A percentile compares a stretch with the other conserved stretches of the same genome.
Evolutionary conservation across 2,113 vertebrate species (phyloP).

Genomic region (Microtus montanus): DNA sequence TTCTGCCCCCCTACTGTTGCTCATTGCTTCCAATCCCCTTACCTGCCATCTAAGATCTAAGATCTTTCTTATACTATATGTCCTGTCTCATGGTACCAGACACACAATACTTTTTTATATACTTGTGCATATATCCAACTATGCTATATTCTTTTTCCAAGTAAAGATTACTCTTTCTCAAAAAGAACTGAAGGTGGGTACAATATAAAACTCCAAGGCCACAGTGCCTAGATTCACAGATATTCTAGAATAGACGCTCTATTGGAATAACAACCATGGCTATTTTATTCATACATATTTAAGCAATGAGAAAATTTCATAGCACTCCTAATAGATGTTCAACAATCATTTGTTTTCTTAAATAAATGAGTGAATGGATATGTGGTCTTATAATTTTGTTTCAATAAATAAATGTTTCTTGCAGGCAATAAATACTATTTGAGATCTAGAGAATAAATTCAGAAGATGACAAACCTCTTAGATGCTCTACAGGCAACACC

Average conservation of each 20-base stretch:
- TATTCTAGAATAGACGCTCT: not conserved
- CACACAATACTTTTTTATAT: not conserved
- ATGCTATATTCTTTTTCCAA: constrained; percentile 26
- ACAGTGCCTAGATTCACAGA: not conserved
- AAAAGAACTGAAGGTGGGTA: not conserved
- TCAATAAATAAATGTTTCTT: not conserved
- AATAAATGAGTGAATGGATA: constrained; percentile 19
- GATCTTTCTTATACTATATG: not conserved
- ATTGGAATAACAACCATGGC: not conserved
- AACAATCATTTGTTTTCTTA: not conserved
- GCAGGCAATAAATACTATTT: constrained; percentile 4
- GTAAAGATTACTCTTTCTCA: not conserved
- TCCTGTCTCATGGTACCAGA: not conserved
- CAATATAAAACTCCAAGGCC: not conserved
- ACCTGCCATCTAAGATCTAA: not conserved
- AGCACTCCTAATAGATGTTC: not conserved
- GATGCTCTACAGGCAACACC: not conserved
- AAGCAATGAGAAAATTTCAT: not conserved
- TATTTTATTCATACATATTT: not conserved
- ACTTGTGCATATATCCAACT: not conserved
- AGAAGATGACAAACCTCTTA: constrained; percentile 9
- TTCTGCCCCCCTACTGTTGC: not conserved
- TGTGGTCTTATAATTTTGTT: not conserved
- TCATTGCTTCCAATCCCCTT: not conserved
- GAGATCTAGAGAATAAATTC: not conserved